Conservation (phyloP, 2,888 invertebrate genomes). For the Sarcophaga carnaria region DNA sequence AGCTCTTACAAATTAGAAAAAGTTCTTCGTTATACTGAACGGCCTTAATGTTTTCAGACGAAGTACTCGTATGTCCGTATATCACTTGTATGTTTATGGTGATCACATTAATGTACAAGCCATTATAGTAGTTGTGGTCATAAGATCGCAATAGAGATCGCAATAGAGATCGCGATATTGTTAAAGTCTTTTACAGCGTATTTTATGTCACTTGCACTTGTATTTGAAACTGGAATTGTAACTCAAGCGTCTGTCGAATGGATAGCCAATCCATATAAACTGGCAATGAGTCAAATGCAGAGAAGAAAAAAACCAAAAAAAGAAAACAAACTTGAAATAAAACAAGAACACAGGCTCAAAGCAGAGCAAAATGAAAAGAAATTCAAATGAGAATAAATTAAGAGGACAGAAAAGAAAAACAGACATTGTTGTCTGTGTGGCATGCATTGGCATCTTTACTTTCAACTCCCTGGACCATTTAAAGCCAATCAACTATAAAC, state of each 20-base stretch:
- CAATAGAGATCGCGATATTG: not conserved
- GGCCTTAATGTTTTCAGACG: too few relatives aligned
- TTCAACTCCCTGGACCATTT: constrained; percentile 33
- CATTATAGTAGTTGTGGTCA: not conserved
- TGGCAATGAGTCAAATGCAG: constrained; percentile 27
- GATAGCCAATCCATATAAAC: not conserved
- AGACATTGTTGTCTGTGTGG: constrained; percentile 13
- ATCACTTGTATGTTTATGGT: not conserved
- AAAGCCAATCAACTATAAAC: constrained; percentile 19
- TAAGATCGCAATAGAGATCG: not conserved
- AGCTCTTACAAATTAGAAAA: too few relatives aligned
- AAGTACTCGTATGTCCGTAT: too few relatives aligned
- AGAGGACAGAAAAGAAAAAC: constrained; percentile 24
- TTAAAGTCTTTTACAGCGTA: not conserved
- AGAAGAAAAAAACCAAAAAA: not conserved
- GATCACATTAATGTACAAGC: not conserved
- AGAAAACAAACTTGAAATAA: constrained; percentile 12
- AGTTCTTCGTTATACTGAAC: too few relatives aligned
- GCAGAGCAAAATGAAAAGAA: constrained; percentile 5
- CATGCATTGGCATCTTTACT: constrained; percentile 34
- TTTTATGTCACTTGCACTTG: constrained; percentile 59
- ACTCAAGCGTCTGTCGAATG: too few relatives aligned
- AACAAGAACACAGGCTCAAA: not conserved
- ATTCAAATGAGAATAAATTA: constrained; percentile 16
- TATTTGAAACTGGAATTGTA: constrained; percentile 49